Conservation (phyloP, 1,140 invertebrate genomes). For the Drosophila yakuba region DNA sequence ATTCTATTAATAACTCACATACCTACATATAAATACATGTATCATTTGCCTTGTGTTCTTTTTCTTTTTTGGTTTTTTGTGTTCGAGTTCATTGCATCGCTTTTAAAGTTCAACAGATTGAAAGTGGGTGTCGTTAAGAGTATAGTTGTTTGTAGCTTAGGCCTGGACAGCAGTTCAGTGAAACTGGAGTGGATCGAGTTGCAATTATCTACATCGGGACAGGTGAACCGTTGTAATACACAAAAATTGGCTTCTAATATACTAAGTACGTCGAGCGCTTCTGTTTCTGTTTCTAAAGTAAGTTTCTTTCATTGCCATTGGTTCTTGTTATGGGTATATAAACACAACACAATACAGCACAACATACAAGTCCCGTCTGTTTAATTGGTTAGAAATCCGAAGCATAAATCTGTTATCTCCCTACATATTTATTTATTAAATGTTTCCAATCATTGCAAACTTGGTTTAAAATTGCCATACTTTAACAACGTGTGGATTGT, state of each 20-base stretch:
- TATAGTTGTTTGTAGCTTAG: constrained; percentile 17
- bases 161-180: constrained; percentile 33
- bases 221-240: constrained; percentile 28
- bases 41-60: constrained; percentile 14
- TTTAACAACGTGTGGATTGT: constrained; percentile 33
- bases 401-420: constrained; percentile 29
- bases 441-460: constrained; percentile 25
- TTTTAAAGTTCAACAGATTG: constrained; percentile 47
- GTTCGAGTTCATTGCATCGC: constrained; percentile 11
- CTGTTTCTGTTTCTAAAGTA: constrained; percentile 38
- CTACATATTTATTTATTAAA: constrained; percentile 29
- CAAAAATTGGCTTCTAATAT: constrained; percentile 30
- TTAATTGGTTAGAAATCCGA: constrained; percentile 22
- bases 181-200: constrained; percentile 17
- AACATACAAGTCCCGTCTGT: constrained; percentile 42
- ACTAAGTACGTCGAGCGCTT: constrained; percentile 11
- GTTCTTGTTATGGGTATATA: constrained; percentile 24
- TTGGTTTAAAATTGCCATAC: constrained; percentile 41
- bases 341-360: constrained; percentile 42
- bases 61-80: constrained; percentile 5
- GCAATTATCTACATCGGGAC: constrained; percentile 38
- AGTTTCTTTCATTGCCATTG: constrained; percentile 55
- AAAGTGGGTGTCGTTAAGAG: constrained; percentile 27
- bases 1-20: constrained; percentile 45
- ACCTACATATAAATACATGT: constrained; percentile 42